Percentiles rank a stretch among this genome's conserved stretches.
phyloP scores from a whole-genome alignment of 2,113 vertebrate genomes.

The Apus apus region DNA sequence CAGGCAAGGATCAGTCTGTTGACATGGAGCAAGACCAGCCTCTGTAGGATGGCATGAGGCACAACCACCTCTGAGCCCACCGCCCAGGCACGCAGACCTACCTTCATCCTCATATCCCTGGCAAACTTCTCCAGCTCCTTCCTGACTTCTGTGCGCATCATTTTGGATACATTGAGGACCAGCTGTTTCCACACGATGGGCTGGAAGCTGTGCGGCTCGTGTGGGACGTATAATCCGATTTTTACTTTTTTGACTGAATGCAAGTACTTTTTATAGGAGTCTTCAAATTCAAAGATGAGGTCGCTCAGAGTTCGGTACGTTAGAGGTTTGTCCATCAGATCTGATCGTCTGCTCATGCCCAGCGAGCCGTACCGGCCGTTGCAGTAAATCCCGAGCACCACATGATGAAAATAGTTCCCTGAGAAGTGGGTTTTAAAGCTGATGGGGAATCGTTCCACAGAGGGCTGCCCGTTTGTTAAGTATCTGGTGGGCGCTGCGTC shows the following conservation, averaged over 20 bases:
- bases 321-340: conserved; percentile 95
- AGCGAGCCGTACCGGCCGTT: conserved; percentile 91
- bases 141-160: conserved; percentile 86
- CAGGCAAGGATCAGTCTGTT: neutral
- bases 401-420: conserved; percentile 94
- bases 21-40: neutral
- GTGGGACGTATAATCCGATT: conserved; percentile 92
- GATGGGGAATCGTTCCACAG: conserved; percentile 95
- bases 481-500: conserved; percentile 79
- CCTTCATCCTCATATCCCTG: conserved; percentile 98
- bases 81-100: neutral
- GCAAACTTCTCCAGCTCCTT: conserved; percentile 96
- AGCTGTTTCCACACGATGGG: conserved; percentile 96
- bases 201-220: conserved; percentile 94
- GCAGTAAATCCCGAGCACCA: conserved; percentile 94
- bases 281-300: conserved; percentile 95
- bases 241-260: conserved; percentile 97
- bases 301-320: conserved; percentile 92
- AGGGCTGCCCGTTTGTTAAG: conserved; percentile 92
- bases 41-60: neutral
- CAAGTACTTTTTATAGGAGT: conserved; percentile 93
- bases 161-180: conserved; percentile 88
- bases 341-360: conserved; percentile 94
- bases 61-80: neutral
- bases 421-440: conserved; percentile 99